These are phyloP conservation scores for Chaetodon trifasciatus DNA, from an alignment of 2,797 vertebrate genomes.

Conservation along the genomic window DNA sequence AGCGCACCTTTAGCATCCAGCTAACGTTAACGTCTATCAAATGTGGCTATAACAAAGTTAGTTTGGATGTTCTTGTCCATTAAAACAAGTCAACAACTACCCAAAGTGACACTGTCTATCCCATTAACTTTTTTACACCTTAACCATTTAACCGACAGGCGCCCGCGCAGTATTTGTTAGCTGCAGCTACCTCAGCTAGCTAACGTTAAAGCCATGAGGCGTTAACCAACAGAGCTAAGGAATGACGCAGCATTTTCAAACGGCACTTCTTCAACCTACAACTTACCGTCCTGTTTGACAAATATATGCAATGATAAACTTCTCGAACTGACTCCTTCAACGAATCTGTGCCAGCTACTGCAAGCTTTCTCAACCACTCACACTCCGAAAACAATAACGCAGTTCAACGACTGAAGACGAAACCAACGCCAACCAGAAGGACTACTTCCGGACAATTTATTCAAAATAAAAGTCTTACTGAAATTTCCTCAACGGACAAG, in stretches of 20 bases:
- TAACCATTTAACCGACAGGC: rapidly evolving
- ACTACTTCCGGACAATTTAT: neutral
- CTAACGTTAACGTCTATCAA: neutral
- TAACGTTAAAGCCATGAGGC: neutral
- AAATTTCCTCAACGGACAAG: neutral
- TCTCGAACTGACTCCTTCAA: rapidly evolving
- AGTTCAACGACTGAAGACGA: rapidly evolving
- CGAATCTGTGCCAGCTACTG: rapidly evolving
- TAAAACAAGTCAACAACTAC: no score
- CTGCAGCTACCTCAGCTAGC: neutral
- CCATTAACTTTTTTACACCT: neutral
- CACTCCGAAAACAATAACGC: neutral
- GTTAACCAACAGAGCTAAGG: rapidly evolving
- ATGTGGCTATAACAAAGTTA: rapidly evolving
- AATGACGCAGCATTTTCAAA: slow-evolving; percentile 49
- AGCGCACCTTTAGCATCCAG: rapidly evolving
- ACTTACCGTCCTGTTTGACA: slow-evolving; percentile 44
- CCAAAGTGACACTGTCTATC: rapidly evolving
- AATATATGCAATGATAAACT: neutral
- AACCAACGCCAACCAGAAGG: rapidly evolving
- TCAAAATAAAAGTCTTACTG: slow-evolving; percentile 33
- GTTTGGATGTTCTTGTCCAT: no score
- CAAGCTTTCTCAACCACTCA: rapidly evolving
- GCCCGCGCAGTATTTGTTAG: neutral
- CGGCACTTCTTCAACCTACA: no score